These are phyloP conservation scores for Hiodon alosoides DNA, from an alignment of 2,113 vertebrate genomes.

Conservation along the genomic window DNA sequence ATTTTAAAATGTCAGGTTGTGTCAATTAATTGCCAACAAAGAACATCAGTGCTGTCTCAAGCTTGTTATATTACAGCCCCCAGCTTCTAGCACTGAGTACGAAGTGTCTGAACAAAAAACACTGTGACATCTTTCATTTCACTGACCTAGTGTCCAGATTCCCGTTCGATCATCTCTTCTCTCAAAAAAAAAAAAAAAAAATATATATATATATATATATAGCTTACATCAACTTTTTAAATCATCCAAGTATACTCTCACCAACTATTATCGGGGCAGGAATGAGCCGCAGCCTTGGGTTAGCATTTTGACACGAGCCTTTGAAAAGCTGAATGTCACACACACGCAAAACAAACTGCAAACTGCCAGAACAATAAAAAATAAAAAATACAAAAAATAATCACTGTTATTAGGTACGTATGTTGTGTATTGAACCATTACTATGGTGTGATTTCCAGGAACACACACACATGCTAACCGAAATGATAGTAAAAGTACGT, in stretches of 20 bases:
- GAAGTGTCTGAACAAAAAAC: not conserved
- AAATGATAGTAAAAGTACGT: too few relatives aligned
- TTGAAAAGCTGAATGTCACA: not conserved
- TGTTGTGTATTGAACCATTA: too few relatives aligned
- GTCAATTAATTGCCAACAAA: conserved; percentile 25
- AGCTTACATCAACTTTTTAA: conserved; percentile 9
- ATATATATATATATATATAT: too few relatives aligned
- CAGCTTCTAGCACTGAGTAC: not conserved
- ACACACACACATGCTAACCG: too few relatives aligned
- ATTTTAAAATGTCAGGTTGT: conserved; percentile 21
- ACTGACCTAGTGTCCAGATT: conserved; percentile 18
- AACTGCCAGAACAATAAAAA: not conserved
- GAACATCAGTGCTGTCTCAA: conserved; percentile 3
- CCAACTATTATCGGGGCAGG: not conserved
- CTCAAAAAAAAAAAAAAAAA: not conserved
- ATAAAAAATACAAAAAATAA: not conserved
- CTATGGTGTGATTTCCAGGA: too few relatives aligned
- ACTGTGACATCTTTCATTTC: conserved; percentile 2
- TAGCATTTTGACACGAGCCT: not conserved
- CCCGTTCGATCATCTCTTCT: conserved; percentile 12
- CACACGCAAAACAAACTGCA: not conserved
- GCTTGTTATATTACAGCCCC: conserved; percentile 7
- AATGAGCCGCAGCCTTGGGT: not conserved
- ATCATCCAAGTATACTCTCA: conserved; percentile 9
- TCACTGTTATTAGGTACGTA: not conserved